A percentile compares a stretch with the other conserved stretches of the same genome.
Evolutionary conservation across 1,140 invertebrate genomes (phyloP).

Genomic region (Platorchestia sp.): DNA sequence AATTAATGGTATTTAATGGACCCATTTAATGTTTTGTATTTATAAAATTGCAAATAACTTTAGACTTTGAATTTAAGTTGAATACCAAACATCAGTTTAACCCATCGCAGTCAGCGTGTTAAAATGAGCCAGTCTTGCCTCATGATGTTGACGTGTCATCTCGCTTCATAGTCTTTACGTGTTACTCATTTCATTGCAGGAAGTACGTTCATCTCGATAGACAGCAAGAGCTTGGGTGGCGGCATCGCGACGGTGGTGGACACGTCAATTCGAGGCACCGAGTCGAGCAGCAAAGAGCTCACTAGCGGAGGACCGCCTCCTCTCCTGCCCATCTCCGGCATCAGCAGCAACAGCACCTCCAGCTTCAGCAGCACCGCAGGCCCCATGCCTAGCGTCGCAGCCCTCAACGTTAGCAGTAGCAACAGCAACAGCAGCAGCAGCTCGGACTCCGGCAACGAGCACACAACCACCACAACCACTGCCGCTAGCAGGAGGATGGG

Average conservation of each 20-base stretch:
- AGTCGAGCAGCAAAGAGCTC: neutral
- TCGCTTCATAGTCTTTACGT: too few relatives aligned
- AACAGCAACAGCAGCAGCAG: conserved; percentile 7
- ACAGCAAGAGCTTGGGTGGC: conserved; percentile 70
- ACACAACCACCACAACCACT: conserved; percentile 70
- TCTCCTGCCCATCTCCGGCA: conserved; percentile 67
- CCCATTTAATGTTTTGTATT: too few relatives aligned
- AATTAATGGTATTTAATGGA: too few relatives aligned
- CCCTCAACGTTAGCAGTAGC: conserved; percentile 26
- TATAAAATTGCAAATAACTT: too few relatives aligned
- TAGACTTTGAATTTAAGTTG: too few relatives aligned
- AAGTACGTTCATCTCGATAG: conserved; percentile 69
- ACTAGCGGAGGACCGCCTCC: conserved; percentile 16
- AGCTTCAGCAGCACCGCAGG: conserved; percentile 18
- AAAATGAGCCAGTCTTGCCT: too few relatives aligned
- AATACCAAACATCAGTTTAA: too few relatives aligned
- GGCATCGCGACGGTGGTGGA: conserved; percentile 70
- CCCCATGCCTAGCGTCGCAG: conserved; percentile 31
- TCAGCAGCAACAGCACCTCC: conserved; percentile 61
- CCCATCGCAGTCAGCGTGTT: too few relatives aligned
- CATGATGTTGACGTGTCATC: too few relatives aligned
- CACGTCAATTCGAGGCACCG: neutral
- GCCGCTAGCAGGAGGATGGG: conserved; percentile 79
- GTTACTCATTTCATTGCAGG: conserved; percentile 48
- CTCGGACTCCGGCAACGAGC: conserved; percentile 37